Base-by-base conservation (phyloP, 1,140 invertebrate species). In the Macrocentrus cingulum region DNA sequence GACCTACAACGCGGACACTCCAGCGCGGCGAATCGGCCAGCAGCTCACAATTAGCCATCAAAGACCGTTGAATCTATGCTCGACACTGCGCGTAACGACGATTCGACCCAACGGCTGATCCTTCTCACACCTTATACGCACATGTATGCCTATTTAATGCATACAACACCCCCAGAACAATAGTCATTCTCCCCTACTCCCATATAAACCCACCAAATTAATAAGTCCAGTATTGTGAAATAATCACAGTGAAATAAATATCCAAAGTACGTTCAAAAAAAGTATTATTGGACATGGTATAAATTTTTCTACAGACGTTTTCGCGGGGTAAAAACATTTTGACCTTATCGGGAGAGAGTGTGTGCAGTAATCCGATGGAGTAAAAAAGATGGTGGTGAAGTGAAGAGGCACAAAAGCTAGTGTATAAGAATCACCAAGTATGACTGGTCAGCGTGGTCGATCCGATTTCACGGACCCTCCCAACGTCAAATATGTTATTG, bases 401-500 rank as follows among this genome's bases (percentile, higher is more conserved):
- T 29, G 18, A 49, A 49, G 15, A 29, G 32, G 44, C 44, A 46
- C 32, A 51, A 36, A 18, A 51, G 32, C 32, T 3, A 39, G 15
- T 44, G 13, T 15, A 22, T 19, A 39, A 22, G 15, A 54, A 39
- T 15, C 11, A 18, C 44, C 46, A 61, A 64, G 62, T 78, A 74
- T 75, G 72, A 69, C 74, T 64, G 64, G 56, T 29, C 25, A 29
- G 52, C 50, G 54, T 65, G 73, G 73, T 77, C 76, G 77, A 80
- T 77, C 75, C 71, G 77, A 79, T 79, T 79, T 76, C 59, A 54
- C 61, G 64, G 67, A 72, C 71, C 72, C 73, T 73, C 56, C 62
- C 32, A 42, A 53, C 68, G 67, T 74, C 71, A 72, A 79, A 78
- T 76, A 78, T 79, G 76, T 74, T 79, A 69, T 74, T 65, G 66